Conservation (phyloP, 2,888 invertebrate species). For the Rhopalosiphum nymphaeae region DNA sequence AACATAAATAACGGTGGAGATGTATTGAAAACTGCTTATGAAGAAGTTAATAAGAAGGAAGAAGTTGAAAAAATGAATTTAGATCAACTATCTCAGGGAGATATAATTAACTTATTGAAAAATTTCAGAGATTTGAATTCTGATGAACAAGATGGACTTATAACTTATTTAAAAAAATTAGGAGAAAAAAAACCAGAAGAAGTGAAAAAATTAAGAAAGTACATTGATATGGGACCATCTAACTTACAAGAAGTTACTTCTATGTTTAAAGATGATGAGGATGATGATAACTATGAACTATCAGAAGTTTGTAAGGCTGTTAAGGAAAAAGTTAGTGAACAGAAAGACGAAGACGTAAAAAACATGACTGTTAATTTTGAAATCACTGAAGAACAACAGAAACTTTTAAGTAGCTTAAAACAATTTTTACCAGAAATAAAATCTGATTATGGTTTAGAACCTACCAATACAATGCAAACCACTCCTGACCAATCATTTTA, state of each 20-base stretch:
- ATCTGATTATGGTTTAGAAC: conserved; percentile 48
- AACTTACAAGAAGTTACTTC: conserved; percentile 63
- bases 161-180: conserved; percentile 84
- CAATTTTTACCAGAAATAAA: conserved; percentile 55
- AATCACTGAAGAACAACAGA: conserved; percentile 58
- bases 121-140: conserved; percentile 85
- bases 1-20: conserved; percentile 66
- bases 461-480: conserved; percentile 13
- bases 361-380: conserved; percentile 46
- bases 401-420: conserved; percentile 50
- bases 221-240: conserved; percentile 76
- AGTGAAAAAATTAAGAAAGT: conserved; percentile 83
- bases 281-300: conserved; percentile 85
- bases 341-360: conserved; percentile 67
- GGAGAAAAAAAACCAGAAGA: conserved; percentile 82
- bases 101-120: conserved; percentile 83
- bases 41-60: conserved; percentile 66
- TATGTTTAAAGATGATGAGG: conserved; percentile 71
- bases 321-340: conserved; percentile 79
- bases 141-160: conserved; percentile 86
- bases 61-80: conserved; percentile 70
- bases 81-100: conserved; percentile 84
- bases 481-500: conserved; percentile 26
- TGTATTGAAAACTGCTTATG: conserved; percentile 66
- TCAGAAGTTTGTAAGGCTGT: conserved; percentile 86